Evolutionary conservation across 92 coral and sea anemone species (phyloP).

Genomic region (Anthopleura xanthogrammica): DNA sequence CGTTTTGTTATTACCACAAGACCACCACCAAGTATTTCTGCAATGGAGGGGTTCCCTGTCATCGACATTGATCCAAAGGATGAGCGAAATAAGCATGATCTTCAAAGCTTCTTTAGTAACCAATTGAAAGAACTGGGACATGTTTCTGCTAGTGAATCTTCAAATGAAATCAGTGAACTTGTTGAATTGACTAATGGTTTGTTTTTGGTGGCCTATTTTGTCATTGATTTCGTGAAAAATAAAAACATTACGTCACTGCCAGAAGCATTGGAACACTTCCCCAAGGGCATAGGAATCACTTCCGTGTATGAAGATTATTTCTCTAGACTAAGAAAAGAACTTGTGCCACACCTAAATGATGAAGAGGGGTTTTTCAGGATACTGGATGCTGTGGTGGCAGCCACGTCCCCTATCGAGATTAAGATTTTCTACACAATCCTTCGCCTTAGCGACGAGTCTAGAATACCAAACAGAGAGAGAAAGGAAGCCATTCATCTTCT

Average conservation of each 20-base stretch:
- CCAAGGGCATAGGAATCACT: conserved; percentile 24
- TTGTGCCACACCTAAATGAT: neutral
- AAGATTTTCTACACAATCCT: conserved; percentile 7
- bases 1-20: conserved; percentile 16
- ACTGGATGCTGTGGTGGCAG: neutral
- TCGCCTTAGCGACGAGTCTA: neutral
- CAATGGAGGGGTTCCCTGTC: no score
- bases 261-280: neutral
- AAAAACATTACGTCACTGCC: neutral
- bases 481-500: neutral
- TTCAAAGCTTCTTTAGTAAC: neutral
- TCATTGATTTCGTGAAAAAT: conserved; percentile 9
- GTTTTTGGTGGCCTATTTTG: conserved; percentile 25
- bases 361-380: conserved; percentile 35
- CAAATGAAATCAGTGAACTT: neutral
- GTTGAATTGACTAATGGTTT: conserved; percentile 6
- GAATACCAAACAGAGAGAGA: neutral
- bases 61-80: neutral
- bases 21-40: conserved; percentile 6
- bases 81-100: neutral
- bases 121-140: neutral
- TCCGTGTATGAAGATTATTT: conserved; percentile 35
- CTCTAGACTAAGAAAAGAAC: conserved; percentile 9
- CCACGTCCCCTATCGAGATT: neutral
- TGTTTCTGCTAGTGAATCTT: neutral